Conservation (phyloP, 1,140 invertebrate genomes). For the Hycleus phaleratus region DNA sequence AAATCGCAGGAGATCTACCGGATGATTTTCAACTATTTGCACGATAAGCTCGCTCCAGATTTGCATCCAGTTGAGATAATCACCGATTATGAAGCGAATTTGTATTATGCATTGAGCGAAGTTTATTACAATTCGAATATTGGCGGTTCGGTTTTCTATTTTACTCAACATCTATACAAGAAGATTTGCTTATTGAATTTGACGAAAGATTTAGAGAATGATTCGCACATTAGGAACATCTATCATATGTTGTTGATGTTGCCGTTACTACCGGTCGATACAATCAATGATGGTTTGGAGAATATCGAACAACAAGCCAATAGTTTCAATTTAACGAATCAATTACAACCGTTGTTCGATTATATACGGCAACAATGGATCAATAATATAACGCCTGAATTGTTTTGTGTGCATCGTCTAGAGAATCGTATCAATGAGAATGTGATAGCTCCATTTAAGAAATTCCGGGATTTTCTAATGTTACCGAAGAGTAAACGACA, state of each 20-base stretch:
- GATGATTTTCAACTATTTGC: slow-evolving; percentile 29
- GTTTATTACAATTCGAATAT: slow-evolving; percentile 32
- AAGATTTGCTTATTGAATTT: slow-evolving; percentile 32
- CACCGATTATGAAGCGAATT: slow-evolving; percentile 32
- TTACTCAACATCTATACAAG: slow-evolving; percentile 35
- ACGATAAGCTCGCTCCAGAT: slow-evolving; percentile 25
- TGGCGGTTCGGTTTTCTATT: slow-evolving; percentile 35
- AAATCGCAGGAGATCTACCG: slow-evolving; percentile 31
- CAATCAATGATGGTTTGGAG: slow-evolving; percentile 29
- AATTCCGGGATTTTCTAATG: slow-evolving; percentile 30
- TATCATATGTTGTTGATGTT: slow-evolving; percentile 36
- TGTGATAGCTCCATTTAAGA: slow-evolving; percentile 34
- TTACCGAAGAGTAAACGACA: slow-evolving; percentile 26
- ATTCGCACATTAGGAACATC: slow-evolving; percentile 30
- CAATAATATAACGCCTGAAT: slow-evolving; percentile 29
- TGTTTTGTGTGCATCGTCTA: slow-evolving; percentile 33
- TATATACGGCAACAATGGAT: slow-evolving; percentile 33
- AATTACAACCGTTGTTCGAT: slow-evolving; percentile 24
- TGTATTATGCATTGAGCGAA: slow-evolving; percentile 34
- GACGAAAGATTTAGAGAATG: slow-evolving; percentile 29
- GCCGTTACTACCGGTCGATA: slow-evolving; percentile 34
- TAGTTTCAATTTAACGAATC: slow-evolving; percentile 14
- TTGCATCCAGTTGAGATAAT: slow-evolving; percentile 33
- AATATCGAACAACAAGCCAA: slow-evolving; percentile 31
- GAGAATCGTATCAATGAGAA: slow-evolving; percentile 37